phyloP scores from a whole-genome alignment of 2,113 vertebrate species.

The Hippocampus mohnikei region DNA sequence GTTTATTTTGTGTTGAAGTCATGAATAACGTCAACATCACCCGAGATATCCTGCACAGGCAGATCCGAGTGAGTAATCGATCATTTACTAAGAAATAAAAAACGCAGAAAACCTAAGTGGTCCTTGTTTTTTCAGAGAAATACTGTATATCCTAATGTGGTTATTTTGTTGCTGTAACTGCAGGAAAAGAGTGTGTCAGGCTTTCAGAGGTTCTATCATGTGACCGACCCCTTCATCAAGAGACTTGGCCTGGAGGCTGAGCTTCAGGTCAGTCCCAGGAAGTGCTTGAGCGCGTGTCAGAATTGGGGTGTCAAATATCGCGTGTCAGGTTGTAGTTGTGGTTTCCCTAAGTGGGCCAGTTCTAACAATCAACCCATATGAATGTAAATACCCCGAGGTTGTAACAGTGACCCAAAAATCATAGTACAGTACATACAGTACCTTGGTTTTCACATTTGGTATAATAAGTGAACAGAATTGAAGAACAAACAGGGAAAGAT shows the following conservation, averaged over 20 bases:
- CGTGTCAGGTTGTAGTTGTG: neutral
- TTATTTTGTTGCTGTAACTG: slow-evolving; percentile 3
- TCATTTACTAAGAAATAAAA: neutral
- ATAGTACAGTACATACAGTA: no score
- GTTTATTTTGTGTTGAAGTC: slow-evolving; percentile 73
- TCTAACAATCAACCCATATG: neutral
- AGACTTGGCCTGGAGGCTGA: slow-evolving; percentile 93
- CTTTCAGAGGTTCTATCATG: slow-evolving; percentile 90
- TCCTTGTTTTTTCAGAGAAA: neutral
- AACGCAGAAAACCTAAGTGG: neutral
- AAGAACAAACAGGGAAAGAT: neutral
- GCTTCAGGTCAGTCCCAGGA: slow-evolving; percentile 79
- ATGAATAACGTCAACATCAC: slow-evolving; percentile 94
- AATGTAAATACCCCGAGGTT: neutral
- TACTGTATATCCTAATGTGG: neutral
- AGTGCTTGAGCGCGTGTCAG: neutral
- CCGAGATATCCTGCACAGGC: slow-evolving; percentile 85
- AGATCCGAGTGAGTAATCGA: slow-evolving; percentile 72
- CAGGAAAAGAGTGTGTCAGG: slow-evolving; percentile 86
- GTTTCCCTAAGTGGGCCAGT: neutral
- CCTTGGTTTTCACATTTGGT: neutral
- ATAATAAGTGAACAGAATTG: neutral
- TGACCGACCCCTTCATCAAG: slow-evolving; percentile 93
- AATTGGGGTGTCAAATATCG: neutral
- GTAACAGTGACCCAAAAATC: neutral